Evolutionary conservation across 2,888 invertebrate species (phyloP), one percentile per base, ranked within the genome.

Genomic region (Azorinus chamasolen): DNA sequence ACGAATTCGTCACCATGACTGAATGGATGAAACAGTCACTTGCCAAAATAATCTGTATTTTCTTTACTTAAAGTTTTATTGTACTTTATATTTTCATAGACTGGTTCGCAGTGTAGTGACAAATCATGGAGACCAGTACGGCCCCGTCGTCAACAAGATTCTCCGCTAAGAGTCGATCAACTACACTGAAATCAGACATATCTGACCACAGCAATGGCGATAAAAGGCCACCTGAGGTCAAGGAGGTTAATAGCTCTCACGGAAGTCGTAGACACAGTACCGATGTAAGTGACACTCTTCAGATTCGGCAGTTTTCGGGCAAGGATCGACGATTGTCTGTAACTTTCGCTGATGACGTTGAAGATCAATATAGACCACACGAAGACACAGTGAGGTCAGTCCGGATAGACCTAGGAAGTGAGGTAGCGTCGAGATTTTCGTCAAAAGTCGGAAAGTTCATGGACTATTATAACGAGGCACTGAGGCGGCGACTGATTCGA

Each of bases 391-490:
- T 20, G 6, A 46, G 20, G 20, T 20, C 22, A 32, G 16, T 25
- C 2, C 32, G 32, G 6, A 70, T 70, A 39, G 61, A 54, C 16
- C 43, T 46, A 20, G 71, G 66, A 20, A 45, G 25, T 5, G 65
- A 77, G 6, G 71, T 71, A 6, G 77, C 77, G 2, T 72, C 77
- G 1, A 62, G 58, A 58, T 53, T 55, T 6, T 39, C 66, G 2
- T 41, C 43, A 8, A 71, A 77, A 45, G 62, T 71, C 8, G 57
- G 62, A 24, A 55, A 58, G 24, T 66, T 68, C 25, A 18, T 77
- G 18, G 71, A 72, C 25, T 77, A 71, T 32, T 72, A 77, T 48
- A 77, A 72, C 41, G 71, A 77, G 45, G 77, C 77, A 8, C 48
- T 77, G n/a, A 53, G 77, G 20, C 55, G 62, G 46, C 50, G 77